A percentile compares a stretch with the other conserved stretches of the same genome.
Evolutionary conservation across 2,797 vertebrate genomes (phyloP).

Genomic region (Argyrosomus regius): DNA sequence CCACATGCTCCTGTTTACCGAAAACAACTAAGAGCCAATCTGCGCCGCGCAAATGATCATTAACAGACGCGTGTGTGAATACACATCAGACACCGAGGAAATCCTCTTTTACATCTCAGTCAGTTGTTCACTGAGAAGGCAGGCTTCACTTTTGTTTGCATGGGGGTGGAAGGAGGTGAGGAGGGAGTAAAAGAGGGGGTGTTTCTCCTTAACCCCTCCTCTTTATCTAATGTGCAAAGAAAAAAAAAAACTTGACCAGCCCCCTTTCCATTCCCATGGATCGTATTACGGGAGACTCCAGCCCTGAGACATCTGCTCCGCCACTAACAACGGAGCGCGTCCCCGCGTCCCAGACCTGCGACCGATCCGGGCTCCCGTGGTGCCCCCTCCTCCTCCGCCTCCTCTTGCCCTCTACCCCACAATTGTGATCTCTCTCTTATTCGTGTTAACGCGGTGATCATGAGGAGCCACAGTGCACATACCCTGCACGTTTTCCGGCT

Average conservation of each 20-base stretch:
- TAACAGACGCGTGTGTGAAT: slow-evolving; percentile 56
- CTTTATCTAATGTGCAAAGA: slow-evolving; percentile 36
- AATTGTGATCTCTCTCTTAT: slow-evolving; percentile 38
- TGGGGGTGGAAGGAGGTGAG: slow-evolving; percentile 31
- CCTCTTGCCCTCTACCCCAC: slow-evolving; percentile 15
- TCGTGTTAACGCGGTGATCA: slow-evolving; percentile 49
- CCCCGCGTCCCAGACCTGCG: slow-evolving; percentile 65
- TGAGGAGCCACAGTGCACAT: slow-evolving; percentile 63
- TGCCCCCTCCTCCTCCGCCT: slow-evolving; percentile 27
- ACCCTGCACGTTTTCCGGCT: slow-evolving; percentile 55
- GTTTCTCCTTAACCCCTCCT: slow-evolving; percentile 70
- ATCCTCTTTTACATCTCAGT: slow-evolving; percentile 55
- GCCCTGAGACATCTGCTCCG: slow-evolving; percentile 77
- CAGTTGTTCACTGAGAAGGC: slow-evolving; percentile 45
- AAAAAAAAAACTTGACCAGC: slow-evolving; percentile 59
- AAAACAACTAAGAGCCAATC: not conserved
- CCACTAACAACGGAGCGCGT: slow-evolving; percentile 76
- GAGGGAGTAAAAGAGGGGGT: slow-evolving; percentile 19
- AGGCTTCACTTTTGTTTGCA: slow-evolving; percentile 77
- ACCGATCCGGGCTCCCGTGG: slow-evolving; percentile 48
- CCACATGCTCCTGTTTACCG: slow-evolving; percentile 30
- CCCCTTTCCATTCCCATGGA: slow-evolving; percentile 85
- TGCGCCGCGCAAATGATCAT: slow-evolving; percentile 13
- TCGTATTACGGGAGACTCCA: slow-evolving; percentile 81
- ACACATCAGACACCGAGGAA: slow-evolving; percentile 44